Base-by-base conservation (phyloP, 2,113 vertebrate genomes). In the Tychaedon coryphoeus region DNA sequence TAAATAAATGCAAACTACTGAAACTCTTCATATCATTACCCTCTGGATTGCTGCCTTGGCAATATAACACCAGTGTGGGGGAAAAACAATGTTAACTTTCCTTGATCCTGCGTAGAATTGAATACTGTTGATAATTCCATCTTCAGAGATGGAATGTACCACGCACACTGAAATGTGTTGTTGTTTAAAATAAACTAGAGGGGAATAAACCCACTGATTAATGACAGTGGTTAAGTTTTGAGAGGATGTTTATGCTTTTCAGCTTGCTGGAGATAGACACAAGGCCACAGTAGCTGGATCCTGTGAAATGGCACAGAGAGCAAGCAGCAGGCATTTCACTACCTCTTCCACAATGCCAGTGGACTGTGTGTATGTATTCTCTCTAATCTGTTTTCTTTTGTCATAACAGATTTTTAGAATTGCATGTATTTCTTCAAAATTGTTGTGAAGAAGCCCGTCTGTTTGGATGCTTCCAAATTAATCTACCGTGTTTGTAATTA, bases 401-500 rank as follows among this genome's bases (percentile, higher is more conserved):
- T 83, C 57, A 11, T 34, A 85, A 19, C 23, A 61, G 58, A 66
- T 84, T 71, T 81, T 90, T 25, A 38, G 78, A 93, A 86, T 73
- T 17, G 47, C 78, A 20, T 43, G 5, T 93, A 36, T 94, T 92
- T 88, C 57, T 57, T 74, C 60, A 23, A 48, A 86, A 78, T 66
- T 28, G 75, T 90, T 67, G 47, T 4, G 33, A 57, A 58, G 84
- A 28, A 72, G 65, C 79, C 31, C 1, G n/a, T 91, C 91, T 84
- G 71, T 96, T 96, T 87, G 73, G 94, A 80, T 43, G n/a, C 91
- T 96, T 94, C 91, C 78, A 96, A 47, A 85, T 96, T 86, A 95
- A 94, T 93, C 84, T 94, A 17, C 77, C 4, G 1, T 96, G 84
- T 92, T 97, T 97, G 93, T 96, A 97, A 91, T 96, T 96, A 94